Evolutionary conservation across 1,140 invertebrate genomes (phyloP).

Genomic region (Amyelois transitella): DNA sequence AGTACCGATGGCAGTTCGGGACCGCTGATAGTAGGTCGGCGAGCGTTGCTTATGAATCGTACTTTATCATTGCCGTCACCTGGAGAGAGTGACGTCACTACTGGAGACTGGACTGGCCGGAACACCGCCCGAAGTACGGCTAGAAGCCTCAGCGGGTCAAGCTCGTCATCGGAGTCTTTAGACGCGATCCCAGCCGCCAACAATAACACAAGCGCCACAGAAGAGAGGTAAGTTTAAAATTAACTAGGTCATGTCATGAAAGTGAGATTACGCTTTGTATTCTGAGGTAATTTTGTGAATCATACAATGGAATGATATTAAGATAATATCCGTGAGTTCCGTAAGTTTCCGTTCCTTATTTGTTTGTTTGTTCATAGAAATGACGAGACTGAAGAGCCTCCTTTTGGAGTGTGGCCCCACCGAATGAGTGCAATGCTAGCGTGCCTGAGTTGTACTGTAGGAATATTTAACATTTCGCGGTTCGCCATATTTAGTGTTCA

Average conservation of each 20-base stretch:
- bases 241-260: not conserved
- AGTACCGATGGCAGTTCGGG: slow-evolving; percentile 56
- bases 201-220: slow-evolving; percentile 34
- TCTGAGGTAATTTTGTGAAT: slow-evolving; percentile 6
- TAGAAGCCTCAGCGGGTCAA: slow-evolving; percentile 51
- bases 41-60: slow-evolving; percentile 60
- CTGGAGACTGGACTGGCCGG: slow-evolving; percentile 49
- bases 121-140: slow-evolving; percentile 50
- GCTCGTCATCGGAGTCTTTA: slow-evolving; percentile 55
- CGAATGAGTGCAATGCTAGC: slow-evolving; percentile 86
- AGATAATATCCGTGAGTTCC: not conserved
- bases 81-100: slow-evolving; percentile 50
- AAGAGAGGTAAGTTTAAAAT: slow-evolving; percentile 46
- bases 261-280: slow-evolving; percentile 3
- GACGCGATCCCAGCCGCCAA: slow-evolving; percentile 31
- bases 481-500: slow-evolving; percentile 91
- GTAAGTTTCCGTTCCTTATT: slow-evolving; percentile 1
- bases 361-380: slow-evolving; percentile 31
- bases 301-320: not conserved
- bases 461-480: slow-evolving; percentile 91
- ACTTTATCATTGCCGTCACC: slow-evolving; percentile 58
- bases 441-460: slow-evolving; percentile 87
- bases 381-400: slow-evolving; percentile 57
- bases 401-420: slow-evolving; percentile 83
- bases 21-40: slow-evolving; percentile 59